phyloP scores from a whole-genome alignment of 2,113 vertebrate genomes.

The Murina feae region DNA sequence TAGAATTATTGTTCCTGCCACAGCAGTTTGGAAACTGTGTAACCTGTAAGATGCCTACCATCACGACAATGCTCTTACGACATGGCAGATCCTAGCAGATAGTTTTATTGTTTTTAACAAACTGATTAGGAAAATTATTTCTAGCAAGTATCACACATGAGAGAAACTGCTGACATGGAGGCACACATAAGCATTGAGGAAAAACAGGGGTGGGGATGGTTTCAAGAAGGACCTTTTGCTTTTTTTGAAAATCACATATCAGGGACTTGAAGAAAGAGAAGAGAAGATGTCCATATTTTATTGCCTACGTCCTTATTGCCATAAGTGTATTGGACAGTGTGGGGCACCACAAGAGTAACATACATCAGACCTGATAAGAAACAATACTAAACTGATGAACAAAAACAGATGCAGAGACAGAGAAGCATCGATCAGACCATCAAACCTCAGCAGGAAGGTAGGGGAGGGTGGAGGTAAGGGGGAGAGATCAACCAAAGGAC shows the following conservation, averaged over 20 bases:
- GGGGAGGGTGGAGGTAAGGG: no score
- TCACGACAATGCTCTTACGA: neutral
- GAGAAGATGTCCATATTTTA: neutral
- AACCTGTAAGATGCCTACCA: neutral
- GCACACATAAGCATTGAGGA: neutral
- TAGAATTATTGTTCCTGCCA: neutral
- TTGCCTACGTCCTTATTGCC: neutral
- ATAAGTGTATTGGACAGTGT: neutral
- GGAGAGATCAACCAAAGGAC: no score
- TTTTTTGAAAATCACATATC: neutral
- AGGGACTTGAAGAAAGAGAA: neutral
- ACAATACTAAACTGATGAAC: neutral
- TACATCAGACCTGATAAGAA: neutral
- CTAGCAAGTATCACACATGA: neutral
- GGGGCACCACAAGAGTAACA: neutral
- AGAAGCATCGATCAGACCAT: no score
- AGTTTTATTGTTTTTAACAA: neutral
- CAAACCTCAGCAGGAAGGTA: no score
- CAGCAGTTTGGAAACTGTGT: neutral
- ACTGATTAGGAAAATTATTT: constrained; percentile 24
- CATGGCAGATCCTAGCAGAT: neutral
- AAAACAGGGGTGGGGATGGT: neutral
- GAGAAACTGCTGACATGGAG: neutral
- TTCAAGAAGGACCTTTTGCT: neutral
- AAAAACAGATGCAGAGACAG: no score